Evolutionary conservation across 2,888 invertebrate genomes (phyloP), one percentile per base, ranked within the genome.

Genomic region (Morpho achilles): DNA sequence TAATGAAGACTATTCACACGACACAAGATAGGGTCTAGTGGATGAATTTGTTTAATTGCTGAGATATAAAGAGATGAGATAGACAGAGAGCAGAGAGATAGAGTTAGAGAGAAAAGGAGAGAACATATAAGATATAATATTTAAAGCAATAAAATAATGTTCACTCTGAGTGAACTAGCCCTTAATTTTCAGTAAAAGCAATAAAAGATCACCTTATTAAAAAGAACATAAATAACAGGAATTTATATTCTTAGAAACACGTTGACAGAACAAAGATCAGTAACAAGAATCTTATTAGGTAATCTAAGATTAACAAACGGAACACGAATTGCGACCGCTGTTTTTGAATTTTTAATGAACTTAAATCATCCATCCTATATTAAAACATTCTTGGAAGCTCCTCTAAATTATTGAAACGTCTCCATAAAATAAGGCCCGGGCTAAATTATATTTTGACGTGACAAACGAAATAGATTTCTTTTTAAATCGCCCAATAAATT

Each of bases 391-490:
- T 77, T 70, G 67, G 80, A 80, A 82, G 72, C 76, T 70, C 69
- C 71, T 74, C 72, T 79, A 77, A 80, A 81, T 80, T 76, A 77
- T 64, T 71, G 69, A 76, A 75, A 79, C 75, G 77, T 84, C 79
- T 80, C 79, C 78, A 80, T 82, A 81, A 80, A 77, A 69, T 67
- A 73, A 68, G 70, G 75, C 69, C 74, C 73, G 69, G 74, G 72
- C 76, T 85, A 86, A 87, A 87, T 85, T 81, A 85, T 80, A 78
- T 80, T 83, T 77, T 77, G 80, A 78, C 77, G 75, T 75, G 73
- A 73, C 75, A 80, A 76, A 55, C 79, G 66, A 67, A 72, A 80
- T 76, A 77, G 74, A 82, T 80, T 76, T 73, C 75, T 62, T 77
- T 73, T 75, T 69, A 69, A 76, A 76, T 73, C 72, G 75, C 68